phyloP scores from a whole-genome alignment of 2,113 vertebrate genomes.

The Pristiophorus japonicus region DNA sequence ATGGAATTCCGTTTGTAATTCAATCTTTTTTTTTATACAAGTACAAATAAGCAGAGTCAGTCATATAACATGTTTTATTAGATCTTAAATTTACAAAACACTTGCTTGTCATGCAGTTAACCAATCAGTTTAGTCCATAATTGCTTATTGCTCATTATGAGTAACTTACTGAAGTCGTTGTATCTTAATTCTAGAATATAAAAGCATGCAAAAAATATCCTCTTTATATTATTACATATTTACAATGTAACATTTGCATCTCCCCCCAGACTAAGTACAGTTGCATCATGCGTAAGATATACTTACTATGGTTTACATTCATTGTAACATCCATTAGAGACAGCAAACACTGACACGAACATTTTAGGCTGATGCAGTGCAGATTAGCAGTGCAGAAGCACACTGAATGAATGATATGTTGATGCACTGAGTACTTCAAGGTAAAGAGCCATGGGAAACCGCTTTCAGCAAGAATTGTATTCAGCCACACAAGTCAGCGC shows the following conservation, averaged over 20 bases:
- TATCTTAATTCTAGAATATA: conserved; percentile 52
- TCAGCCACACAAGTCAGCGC: too few species aligned
- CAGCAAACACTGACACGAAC: conserved; percentile 42
- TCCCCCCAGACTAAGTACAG: conserved; percentile 42
- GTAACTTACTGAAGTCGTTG: conserved; percentile 42
- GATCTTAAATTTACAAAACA: background rate
- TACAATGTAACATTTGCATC: conserved; percentile 58
- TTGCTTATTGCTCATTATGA: conserved; percentile 22
- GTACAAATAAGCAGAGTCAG: background rate
- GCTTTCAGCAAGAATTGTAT: background rate
- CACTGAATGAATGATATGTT: background rate
- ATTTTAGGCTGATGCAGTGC: conserved; percentile 26
- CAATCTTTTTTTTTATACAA: background rate
- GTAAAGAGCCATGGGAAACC: background rate
- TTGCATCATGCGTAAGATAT: conserved; percentile 51
- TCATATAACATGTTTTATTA: background rate
- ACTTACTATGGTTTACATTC: conserved; percentile 48
- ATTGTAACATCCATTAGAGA: conserved; percentile 44
- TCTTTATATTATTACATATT: conserved; percentile 67
- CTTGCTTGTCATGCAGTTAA: background rate
- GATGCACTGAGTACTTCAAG: background rate
- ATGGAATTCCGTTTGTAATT: background rate
- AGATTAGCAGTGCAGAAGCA: conserved; percentile 38
- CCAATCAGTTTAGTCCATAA: background rate
- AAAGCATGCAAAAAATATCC: conserved; percentile 73